Evolutionary conservation across 1,140 invertebrate genomes (phyloP).

Genomic region (Magallana ariakensis): DNA sequence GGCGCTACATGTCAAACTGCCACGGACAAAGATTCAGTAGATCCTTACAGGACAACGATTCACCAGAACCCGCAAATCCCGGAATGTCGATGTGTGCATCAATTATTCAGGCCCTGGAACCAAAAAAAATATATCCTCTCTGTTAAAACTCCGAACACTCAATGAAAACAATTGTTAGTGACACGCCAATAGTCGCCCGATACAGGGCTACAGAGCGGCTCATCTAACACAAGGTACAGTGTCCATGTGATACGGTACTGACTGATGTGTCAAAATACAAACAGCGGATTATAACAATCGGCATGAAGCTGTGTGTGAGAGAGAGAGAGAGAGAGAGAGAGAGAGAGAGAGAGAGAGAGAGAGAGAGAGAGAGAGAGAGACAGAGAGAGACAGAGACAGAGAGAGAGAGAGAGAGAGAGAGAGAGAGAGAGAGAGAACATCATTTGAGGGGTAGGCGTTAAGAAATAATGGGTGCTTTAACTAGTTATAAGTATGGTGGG

Average conservation of each 20-base stretch:
- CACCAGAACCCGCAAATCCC: not conserved
- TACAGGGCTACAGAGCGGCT: not conserved
- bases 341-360: too few species aligned
- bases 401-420: slow-evolving; percentile 48
- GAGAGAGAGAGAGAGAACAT: slow-evolving; percentile 35
- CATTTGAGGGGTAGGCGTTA: too few species aligned
- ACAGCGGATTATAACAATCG: too few species aligned
- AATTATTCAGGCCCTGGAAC: slow-evolving; percentile 9
- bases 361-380: too few species aligned
- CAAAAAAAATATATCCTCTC: not conserved
- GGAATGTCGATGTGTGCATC: not conserved
- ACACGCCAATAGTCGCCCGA: not conserved
- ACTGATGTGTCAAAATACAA: too few species aligned
- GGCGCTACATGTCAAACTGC: not conserved
- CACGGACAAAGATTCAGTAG: too few species aligned
- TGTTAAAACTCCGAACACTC: not conserved
- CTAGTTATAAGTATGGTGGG: too few species aligned
- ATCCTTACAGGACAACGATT: not conserved
- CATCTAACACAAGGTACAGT: not conserved
- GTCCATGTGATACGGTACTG: too few species aligned
- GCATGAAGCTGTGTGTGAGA: too few species aligned
- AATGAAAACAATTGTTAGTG: not conserved
- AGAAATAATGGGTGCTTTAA: too few species aligned
- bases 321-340: too few species aligned
- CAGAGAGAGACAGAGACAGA: slow-evolving; percentile 35